Evolutionary conservation across 2,113 vertebrate species (phyloP), one percentile per base, ranked within the genome.

Genomic region (Platichthys stellatus): DNA sequence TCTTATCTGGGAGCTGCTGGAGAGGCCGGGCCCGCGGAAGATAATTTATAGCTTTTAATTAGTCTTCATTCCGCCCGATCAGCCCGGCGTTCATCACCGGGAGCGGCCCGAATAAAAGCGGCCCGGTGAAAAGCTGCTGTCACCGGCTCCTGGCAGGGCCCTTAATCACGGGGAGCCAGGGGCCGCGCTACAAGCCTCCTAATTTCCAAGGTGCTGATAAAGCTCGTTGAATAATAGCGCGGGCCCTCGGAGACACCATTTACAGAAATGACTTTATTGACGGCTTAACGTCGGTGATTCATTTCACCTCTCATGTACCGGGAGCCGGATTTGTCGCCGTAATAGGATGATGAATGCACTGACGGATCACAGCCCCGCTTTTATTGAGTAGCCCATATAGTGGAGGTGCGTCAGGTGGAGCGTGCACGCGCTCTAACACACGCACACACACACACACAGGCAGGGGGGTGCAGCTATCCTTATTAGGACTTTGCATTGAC

Each of bases 31-130:
- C 89, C 95, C 90, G 72, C 72, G 56, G 54, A 78, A 87, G 96
- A 98, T 98, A 97, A 98, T 98, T 98, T 98, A 98, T 98, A 97
- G 97, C 96, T 97, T 98, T 98, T 98, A 99, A 98, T 99, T 98
- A 98, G 96, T 96, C 96, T 96, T 96, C 96, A 97, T 97, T 97
- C 96, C 96, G 95, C 96, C 96, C 95, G 96, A 96, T 97, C 96
- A 95, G 96, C 95, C 96, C 96, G 94, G 95, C 93, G 96, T 96
- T 97, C 96, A 96, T 97, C 96, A 96, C 95, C 13, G 75, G 93
- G 94, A 95, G 94, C 93, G 94, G 74, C 66, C 80, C 74, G 96
- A 96, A 97, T 96, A 96, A 96, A 97, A 51, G 47, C 95, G 92
- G 10, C 95, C 75, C 66, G 94, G 95, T 95, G 95, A 95, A 96